Evolutionary conservation across 2,113 vertebrate species (phyloP).

Genomic region (Rhynchomys soricoides): DNA sequence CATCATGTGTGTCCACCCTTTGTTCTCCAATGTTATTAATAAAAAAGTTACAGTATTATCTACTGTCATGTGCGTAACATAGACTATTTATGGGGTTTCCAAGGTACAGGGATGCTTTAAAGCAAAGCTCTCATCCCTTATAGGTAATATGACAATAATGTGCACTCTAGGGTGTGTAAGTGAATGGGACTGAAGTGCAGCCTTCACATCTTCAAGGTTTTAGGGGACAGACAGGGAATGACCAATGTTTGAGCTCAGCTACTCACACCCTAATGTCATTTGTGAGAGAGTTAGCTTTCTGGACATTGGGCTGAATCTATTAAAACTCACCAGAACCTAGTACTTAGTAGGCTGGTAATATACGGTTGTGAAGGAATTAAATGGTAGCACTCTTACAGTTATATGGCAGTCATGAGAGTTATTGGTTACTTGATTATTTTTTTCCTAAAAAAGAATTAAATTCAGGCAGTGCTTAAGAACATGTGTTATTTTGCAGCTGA

Average conservation of each 20-base stretch:
- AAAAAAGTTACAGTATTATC: background rate
- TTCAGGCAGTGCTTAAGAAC: background rate
- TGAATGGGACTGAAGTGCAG: background rate
- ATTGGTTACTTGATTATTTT: constrained; percentile 2
- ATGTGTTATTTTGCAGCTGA: background rate
- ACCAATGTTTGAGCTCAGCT: background rate
- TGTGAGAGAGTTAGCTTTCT: background rate
- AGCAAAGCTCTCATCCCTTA: background rate
- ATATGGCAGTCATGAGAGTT: background rate
- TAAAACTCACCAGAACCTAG: background rate
- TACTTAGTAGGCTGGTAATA: background rate
- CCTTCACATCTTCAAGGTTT: background rate
- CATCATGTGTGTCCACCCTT: background rate
- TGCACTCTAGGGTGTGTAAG: background rate
- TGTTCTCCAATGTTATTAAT: background rate
- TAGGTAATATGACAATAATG: background rate
- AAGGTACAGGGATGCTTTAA: background rate
- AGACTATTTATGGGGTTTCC: background rate
- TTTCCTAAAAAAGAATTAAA: constrained; percentile 37
- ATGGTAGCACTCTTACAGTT: background rate
- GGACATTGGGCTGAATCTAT: background rate
- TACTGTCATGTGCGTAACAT: background rate
- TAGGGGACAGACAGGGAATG: constrained; percentile 29
- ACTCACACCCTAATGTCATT: background rate
- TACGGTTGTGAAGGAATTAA: constrained; percentile 12